A percentile compares a stretch with the other conserved stretches of the same genome.
phyloP scores from a whole-genome alignment of 2,113 vertebrate species.

The Cololabis saira region DNA sequence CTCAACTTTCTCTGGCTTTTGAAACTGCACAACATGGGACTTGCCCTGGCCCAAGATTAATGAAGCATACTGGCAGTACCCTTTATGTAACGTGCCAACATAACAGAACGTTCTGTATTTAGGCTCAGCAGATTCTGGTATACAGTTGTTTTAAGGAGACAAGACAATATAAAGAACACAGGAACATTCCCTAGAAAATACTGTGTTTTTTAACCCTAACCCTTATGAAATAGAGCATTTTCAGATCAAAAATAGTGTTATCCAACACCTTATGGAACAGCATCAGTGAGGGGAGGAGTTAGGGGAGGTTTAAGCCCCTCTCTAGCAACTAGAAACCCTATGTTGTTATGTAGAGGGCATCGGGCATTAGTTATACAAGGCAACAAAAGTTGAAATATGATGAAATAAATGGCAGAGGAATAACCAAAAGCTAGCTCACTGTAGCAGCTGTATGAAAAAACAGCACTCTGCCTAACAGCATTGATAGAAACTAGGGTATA shows the following conservation, averaged over 20 bases:
- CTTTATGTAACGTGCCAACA: conserved; percentile 17
- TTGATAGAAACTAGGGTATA: neutral
- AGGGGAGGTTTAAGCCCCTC: too few species aligned
- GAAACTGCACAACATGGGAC: conserved; percentile 32
- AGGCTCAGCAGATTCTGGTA: neutral
- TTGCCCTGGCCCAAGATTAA: neutral
- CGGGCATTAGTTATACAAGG: too few species aligned
- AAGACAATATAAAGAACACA: neutral
- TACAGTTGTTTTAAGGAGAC: neutral
- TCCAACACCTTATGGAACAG: neutral
- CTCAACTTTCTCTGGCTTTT: conserved; percentile 7
- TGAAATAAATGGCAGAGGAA: neutral
- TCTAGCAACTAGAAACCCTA: too few species aligned
- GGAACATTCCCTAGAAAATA: neutral
- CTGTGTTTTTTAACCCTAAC: neutral
- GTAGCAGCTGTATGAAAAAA: too few species aligned
- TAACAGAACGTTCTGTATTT: conserved; percentile 18
- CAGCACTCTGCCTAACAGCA: neutral
- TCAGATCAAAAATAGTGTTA: neutral
- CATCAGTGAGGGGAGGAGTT: too few species aligned
- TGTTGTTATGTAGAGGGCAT: too few species aligned
- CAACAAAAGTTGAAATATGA: neutral
- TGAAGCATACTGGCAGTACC: conserved; percentile 3
- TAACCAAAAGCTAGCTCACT: neutral
- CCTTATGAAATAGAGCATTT: neutral